Percentiles rank a stretch among this genome's conserved stretches.
phyloP scores from a whole-genome alignment of 2,113 vertebrate species.

The Dissostichus mawsoni region DNA sequence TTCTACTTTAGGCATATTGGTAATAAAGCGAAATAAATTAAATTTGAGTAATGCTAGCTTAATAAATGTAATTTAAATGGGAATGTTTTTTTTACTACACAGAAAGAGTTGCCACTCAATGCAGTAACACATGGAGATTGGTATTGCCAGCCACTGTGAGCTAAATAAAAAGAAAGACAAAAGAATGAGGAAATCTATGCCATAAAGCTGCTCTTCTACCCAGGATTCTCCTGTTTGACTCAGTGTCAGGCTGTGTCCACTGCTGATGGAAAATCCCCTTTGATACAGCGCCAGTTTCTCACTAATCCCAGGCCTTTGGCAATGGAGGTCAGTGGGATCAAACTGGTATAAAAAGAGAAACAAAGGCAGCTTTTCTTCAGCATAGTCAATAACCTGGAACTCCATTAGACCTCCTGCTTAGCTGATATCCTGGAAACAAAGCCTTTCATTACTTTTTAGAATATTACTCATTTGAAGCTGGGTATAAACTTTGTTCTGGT shows the following conservation, averaged over 20 bases:
- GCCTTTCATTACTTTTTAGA: slow-evolving; percentile 25
- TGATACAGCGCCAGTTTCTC: slow-evolving; percentile 41
- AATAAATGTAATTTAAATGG: neutral
- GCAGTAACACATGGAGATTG: neutral
- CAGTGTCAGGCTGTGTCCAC: slow-evolving; percentile 11
- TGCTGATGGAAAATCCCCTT: slow-evolving; percentile 46
- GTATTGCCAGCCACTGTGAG: neutral
- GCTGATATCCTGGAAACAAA: slow-evolving; percentile 22
- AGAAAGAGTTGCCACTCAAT: neutral
- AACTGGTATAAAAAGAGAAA: slow-evolving; percentile 38
- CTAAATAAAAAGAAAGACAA: neutral
- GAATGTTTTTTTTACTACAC: neutral
- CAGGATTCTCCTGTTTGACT: slow-evolving; percentile 29
- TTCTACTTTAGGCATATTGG: neutral
- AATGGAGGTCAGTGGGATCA: slow-evolving; percentile 53
- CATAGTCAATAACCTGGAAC: slow-evolving; percentile 34
- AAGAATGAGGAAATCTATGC: slow-evolving; percentile 1
- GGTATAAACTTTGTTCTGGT: slow-evolving; percentile 19
- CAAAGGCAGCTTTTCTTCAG: slow-evolving; percentile 46
- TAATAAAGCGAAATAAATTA: neutral
- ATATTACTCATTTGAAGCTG: slow-evolving; percentile 27
- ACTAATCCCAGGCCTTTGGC: slow-evolving; percentile 57
- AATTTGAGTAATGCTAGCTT: neutral
- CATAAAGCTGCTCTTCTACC: neutral
- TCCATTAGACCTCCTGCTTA: slow-evolving; percentile 43